These are phyloP conservation scores for Asteroscopus sphinx DNA, from an alignment of 2,888 invertebrate genomes.

Conservation along the genomic window DNA sequence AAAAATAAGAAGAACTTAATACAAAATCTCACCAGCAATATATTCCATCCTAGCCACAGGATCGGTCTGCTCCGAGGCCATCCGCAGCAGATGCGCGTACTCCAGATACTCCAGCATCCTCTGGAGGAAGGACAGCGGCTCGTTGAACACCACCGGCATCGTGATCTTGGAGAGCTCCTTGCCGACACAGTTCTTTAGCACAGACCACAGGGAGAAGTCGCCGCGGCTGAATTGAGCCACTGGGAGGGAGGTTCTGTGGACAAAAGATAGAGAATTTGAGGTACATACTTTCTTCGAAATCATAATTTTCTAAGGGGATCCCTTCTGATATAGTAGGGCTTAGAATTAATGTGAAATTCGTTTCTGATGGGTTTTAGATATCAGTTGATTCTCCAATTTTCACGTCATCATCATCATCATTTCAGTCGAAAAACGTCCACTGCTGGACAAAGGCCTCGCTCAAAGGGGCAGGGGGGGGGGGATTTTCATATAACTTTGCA, in stretches of 20 bases:
- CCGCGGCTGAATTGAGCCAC: constrained; percentile 93
- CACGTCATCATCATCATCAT: too few relatives aligned
- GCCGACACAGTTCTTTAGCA: constrained; percentile 97
- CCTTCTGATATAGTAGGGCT: too few relatives aligned
- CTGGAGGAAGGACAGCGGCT: constrained; percentile 98
- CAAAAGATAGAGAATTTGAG: constrained; percentile 36
- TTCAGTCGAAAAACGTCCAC: too few relatives aligned
- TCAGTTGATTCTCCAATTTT: too few relatives aligned
- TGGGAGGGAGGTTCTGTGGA: constrained; percentile 91
- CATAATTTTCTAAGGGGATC: too few relatives aligned
- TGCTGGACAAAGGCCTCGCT: too few relatives aligned
- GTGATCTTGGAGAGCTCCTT: constrained; percentile 98
- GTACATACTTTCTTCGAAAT: too few relatives aligned
- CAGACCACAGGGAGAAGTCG: constrained; percentile 97
- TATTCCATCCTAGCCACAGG: constrained; percentile 95
- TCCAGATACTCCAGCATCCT: constrained; percentile 98
- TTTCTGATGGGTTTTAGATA: too few relatives aligned
- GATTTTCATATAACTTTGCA: too few relatives aligned
- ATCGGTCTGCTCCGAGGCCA: constrained; percentile 94
- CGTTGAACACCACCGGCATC: constrained; percentile 99
- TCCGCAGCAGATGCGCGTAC: constrained; percentile 93
- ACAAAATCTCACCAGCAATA: constrained; percentile 87
- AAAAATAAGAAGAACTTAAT: neutral
- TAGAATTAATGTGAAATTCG: too few relatives aligned
- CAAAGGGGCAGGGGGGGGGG: too few relatives aligned